Evolutionary conservation across 2,888 invertebrate genomes (phyloP).

Genomic region (Polydrusus pterygomalis): DNA sequence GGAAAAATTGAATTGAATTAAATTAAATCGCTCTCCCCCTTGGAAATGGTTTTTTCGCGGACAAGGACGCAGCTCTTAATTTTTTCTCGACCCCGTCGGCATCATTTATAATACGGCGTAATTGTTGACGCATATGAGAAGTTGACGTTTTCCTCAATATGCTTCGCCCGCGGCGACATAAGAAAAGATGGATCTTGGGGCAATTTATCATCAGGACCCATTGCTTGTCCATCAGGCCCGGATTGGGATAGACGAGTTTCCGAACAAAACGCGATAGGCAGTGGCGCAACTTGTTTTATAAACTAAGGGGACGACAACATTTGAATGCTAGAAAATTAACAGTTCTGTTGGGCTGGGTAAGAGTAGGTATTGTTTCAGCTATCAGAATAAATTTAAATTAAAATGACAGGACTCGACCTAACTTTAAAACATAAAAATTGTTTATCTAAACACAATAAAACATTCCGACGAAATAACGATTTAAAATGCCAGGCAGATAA

Average conservation of each 20-base stretch:
- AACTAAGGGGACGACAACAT: too few species aligned
- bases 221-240: slow-evolving; percentile 26
- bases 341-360: too few species aligned
- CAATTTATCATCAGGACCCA: slow-evolving; percentile 50
- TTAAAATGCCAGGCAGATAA: too few species aligned
- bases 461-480: too few species aligned
- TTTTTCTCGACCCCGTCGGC: slow-evolving; percentile 43
- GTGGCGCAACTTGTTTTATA: too few species aligned
- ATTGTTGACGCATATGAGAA: slow-evolving; percentile 55
- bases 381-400: too few species aligned
- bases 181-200: slow-evolving; percentile 53
- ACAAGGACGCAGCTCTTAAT: slow-evolving; percentile 48
- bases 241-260: not conserved
- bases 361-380: too few species aligned
- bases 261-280: too few species aligned
- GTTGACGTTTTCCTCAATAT: slow-evolving; percentile 57
- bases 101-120: slow-evolving; percentile 55
- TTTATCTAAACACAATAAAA: too few species aligned
- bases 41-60: slow-evolving; percentile 32
- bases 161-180: slow-evolving; percentile 44
- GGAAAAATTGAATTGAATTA: slow-evolving; percentile 48
- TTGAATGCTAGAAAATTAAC: too few species aligned
- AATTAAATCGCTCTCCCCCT: slow-evolving; percentile 40
- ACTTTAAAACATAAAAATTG: too few species aligned
- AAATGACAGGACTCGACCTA: too few species aligned